These are phyloP conservation scores for Dryomyza anilis DNA, from an alignment of 2,888 invertebrate genomes.

Conservation along the genomic window DNA sequence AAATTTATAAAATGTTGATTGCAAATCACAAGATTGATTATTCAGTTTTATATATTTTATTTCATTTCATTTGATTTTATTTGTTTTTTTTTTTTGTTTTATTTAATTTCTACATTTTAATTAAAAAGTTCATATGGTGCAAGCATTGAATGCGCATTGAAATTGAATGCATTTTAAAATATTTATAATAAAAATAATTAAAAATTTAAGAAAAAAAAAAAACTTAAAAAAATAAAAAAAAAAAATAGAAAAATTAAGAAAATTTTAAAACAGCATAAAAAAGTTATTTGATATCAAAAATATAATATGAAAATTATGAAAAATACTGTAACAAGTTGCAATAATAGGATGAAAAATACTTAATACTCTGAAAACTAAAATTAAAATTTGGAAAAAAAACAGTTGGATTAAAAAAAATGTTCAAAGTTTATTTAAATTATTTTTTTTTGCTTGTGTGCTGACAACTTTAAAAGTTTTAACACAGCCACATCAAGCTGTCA, in stretches of 20 bases:
- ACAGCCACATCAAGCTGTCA: too few species aligned
- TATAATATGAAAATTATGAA: too few species aligned
- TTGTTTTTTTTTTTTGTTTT: neutral
- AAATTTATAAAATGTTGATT: constrained; percentile 7
- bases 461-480: too few species aligned
- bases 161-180: constrained; percentile 23
- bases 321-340: too few species aligned
- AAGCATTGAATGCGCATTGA: neutral
- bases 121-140: neutral
- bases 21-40: neutral
- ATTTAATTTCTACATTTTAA: neutral
- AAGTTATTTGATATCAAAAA: neutral
- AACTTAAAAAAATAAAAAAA: neutral
- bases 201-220: too few species aligned
- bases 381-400: neutral
- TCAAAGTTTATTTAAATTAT: too few species aligned
- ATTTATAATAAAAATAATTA: too few species aligned
- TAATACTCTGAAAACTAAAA: too few species aligned
- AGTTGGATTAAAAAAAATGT: neutral
- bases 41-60: neutral
- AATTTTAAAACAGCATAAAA: neutral
- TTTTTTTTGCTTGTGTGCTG: too few species aligned
- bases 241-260: neutral
- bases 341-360: too few species aligned
- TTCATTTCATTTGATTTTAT: neutral